Conservation (phyloP, 1,140 invertebrate species). For the Protaetia brevitarsis region DNA sequence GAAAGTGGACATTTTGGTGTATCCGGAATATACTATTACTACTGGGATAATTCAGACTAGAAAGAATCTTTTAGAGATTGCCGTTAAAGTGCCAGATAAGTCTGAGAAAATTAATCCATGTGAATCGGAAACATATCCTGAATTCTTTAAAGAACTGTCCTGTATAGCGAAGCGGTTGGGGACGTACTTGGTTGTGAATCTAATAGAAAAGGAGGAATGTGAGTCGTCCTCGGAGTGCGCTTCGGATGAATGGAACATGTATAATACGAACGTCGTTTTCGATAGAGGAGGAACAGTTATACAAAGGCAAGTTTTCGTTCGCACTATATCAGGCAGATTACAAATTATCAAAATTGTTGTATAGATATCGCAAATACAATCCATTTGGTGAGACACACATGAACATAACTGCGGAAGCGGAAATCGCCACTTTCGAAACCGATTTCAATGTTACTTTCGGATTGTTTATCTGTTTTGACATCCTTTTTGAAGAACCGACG, state of each 20-base stretch:
- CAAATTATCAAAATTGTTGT: neutral
- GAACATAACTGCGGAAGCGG: constrained; percentile 50
- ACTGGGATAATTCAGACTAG: too few relatives aligned
- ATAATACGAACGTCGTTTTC: constrained; percentile 71
- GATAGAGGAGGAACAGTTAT: constrained; percentile 47
- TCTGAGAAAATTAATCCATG: too few relatives aligned
- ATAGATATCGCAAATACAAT: constrained; percentile 65
- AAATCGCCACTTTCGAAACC: constrained; percentile 62
- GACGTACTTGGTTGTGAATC: constrained; percentile 67
- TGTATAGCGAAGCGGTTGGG: constrained; percentile 43
- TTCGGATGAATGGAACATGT: constrained; percentile 52
- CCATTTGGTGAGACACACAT: constrained; percentile 55
- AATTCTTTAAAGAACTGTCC: constrained; percentile 49
- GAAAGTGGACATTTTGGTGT: too few relatives aligned
- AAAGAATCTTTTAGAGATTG: too few relatives aligned
- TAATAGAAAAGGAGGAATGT: constrained; percentile 60
- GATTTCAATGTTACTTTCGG: constrained; percentile 77
- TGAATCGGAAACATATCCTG: too few relatives aligned
- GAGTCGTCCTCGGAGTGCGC: constrained; percentile 42
- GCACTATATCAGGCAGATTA: neutral
- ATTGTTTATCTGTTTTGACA: constrained; percentile 70
- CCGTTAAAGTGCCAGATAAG: too few relatives aligned
- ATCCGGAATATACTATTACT: too few relatives aligned
- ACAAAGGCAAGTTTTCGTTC: constrained; percentile 26
- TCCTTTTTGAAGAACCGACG: constrained; percentile 61